These are phyloP conservation scores for Nomada ferruginata DNA, from an alignment of 2,888 invertebrate genomes.

Conservation along the genomic window DNA sequence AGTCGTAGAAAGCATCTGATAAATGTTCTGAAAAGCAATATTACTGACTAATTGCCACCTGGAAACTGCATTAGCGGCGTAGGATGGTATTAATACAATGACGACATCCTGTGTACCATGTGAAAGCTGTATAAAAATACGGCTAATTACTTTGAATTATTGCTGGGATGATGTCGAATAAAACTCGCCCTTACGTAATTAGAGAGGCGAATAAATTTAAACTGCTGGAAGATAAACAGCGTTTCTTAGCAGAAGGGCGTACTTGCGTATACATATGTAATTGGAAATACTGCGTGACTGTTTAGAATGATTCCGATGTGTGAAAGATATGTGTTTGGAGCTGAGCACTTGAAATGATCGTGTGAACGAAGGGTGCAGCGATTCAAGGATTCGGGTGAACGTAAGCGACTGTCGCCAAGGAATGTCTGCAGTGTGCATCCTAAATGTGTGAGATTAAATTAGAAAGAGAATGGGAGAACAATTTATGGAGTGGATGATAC, in stretches of 20 bases:
- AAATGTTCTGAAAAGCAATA: constrained; percentile 27
- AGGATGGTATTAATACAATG: background rate
- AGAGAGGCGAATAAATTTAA: constrained; percentile 23
- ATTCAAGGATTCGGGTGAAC: too few species aligned
- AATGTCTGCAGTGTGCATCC: too few species aligned
- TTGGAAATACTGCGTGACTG: too few species aligned
- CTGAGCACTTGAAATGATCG: too few species aligned
- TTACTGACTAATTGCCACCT: constrained; percentile 37
- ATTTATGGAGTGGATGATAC: too few species aligned
- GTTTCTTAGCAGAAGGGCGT: background rate
- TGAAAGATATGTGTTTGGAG: too few species aligned
- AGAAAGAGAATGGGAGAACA: too few species aligned
- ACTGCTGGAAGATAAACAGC: constrained; percentile 12
- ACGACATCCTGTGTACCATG: constrained; percentile 15
- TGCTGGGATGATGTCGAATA: background rate
- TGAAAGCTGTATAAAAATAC: constrained; percentile 15
- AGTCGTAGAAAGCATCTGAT: constrained; percentile 9
- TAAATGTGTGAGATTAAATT: too few species aligned
- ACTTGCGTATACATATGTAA: background rate
- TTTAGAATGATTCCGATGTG: too few species aligned
- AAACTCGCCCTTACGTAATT: constrained; percentile 24
- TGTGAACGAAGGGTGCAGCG: too few species aligned
- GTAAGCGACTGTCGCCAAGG: too few species aligned
- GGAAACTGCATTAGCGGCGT: constrained; percentile 30
- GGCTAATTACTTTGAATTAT: constrained; percentile 17